Conservation (phyloP, 2,113 vertebrate genomes). For the Mirza zaza region DNA sequence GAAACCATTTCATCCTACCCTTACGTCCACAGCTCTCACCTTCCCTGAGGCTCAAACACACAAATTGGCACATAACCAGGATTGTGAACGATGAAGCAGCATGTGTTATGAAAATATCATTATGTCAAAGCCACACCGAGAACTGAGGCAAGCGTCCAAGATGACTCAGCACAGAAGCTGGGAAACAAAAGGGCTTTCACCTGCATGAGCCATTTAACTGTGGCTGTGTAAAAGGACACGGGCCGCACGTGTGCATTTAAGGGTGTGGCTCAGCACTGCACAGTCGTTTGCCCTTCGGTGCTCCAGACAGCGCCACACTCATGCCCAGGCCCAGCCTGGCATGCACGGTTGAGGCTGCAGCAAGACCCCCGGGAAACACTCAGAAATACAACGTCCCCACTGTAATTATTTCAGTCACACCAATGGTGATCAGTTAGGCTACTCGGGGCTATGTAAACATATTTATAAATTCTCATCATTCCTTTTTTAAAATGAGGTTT, state of each 20-base stretch:
- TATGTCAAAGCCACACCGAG: neutral
- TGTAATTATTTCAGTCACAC: no score
- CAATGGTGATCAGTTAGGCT: no score
- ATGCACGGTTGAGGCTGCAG: neutral
- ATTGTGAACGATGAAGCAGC: neutral
- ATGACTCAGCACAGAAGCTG: neutral
- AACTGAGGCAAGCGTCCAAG: neutral
- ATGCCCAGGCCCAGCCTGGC: neutral
- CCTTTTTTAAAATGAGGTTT: neutral
- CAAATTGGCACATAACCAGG: neutral
- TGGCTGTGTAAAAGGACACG: neutral
- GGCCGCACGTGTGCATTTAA: neutral
- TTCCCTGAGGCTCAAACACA: neutral
- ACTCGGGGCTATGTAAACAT: neutral
- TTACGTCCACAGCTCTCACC: neutral
- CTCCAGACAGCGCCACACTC: neutral
- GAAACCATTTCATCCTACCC: neutral
- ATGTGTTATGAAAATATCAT: slow-evolving; percentile 11
- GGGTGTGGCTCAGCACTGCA: neutral
- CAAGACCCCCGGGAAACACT: neutral
- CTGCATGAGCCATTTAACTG: neutral
- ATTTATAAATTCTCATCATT: neutral
- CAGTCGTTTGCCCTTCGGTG: neutral
- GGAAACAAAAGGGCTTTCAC: slow-evolving; percentile 50
- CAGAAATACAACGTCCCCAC: neutral